Percentiles rank a stretch among this genome's conserved stretches.
Conservation (phyloP, 2,113 vertebrate species). For the Microtus pennsylvanicus region DNA sequence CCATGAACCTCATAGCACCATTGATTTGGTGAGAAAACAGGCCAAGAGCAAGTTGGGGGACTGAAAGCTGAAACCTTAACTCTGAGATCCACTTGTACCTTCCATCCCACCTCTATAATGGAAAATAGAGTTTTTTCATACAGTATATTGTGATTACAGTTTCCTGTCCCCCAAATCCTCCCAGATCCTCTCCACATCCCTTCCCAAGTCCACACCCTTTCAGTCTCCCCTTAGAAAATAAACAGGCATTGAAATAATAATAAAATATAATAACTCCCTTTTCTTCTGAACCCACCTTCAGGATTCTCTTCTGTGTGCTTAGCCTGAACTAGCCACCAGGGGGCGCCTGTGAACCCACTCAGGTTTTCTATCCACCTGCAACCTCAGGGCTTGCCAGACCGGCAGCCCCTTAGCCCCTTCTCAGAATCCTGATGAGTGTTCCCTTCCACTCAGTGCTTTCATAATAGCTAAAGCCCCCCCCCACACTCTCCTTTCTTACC, state of each 20-base stretch:
- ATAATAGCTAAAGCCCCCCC: background rate
- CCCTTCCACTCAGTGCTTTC: background rate
- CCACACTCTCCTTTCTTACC: too few relatives aligned
- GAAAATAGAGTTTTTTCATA: background rate
- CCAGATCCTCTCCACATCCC: background rate
- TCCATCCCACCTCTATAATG: background rate
- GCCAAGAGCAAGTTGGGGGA: background rate
- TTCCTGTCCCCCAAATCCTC: background rate
- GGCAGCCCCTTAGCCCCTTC: accelerated
- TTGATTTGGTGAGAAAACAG: background rate
- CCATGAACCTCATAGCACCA: accelerated
- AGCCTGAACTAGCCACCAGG: conserved; percentile 35
- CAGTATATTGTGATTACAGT: background rate
- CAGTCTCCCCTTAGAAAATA: background rate
- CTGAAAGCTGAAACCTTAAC: too few relatives aligned
- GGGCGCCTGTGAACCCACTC: background rate
- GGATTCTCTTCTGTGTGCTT: background rate
- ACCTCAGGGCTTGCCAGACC: accelerated
- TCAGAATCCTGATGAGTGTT: background rate
- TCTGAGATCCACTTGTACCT: background rate
- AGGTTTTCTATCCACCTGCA: background rate
- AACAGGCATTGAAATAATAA: background rate
- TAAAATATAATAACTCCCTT: background rate
- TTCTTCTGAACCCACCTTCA: background rate
- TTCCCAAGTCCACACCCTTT: background rate